These are phyloP conservation scores for Enteromius fasciolatus DNA, from an alignment of 2,797 vertebrate genomes.

Conservation along the genomic window DNA sequence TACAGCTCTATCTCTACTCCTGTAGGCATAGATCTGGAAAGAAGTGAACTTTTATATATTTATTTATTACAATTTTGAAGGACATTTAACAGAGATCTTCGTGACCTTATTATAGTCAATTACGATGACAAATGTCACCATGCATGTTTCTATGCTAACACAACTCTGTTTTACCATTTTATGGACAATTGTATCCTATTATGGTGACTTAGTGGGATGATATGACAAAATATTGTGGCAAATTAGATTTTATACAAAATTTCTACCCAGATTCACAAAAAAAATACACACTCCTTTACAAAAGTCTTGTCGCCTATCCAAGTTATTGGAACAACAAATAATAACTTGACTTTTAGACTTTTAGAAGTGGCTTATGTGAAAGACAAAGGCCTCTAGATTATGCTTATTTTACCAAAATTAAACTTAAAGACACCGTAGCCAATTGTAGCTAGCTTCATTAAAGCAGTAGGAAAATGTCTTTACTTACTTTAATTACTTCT, in stretches of 20 bases:
- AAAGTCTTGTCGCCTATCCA: too few species aligned
- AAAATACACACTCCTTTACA: not conserved
- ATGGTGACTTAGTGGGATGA: not conserved
- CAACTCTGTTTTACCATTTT: not conserved
- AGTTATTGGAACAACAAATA: too few species aligned
- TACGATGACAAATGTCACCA: slow-evolving; percentile 12
- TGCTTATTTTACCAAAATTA: too few species aligned
- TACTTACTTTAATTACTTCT: too few species aligned
- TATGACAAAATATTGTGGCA: slow-evolving; percentile 5
- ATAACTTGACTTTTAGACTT: too few species aligned
- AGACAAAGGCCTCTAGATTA: too few species aligned
- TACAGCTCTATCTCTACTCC: not conserved
- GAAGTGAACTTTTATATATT: not conserved
- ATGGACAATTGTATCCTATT: not conserved
- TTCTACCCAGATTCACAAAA: not conserved
- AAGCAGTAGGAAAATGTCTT: too few species aligned
- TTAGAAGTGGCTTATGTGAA: too few species aligned
- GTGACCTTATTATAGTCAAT: slow-evolving; percentile 30
- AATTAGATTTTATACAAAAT: not conserved
- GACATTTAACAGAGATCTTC: not conserved
- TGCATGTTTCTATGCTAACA: slow-evolving; percentile 2
- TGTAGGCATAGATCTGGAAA: slow-evolving; percentile 12
- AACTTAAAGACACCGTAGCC: too few species aligned
- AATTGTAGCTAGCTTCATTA: too few species aligned
- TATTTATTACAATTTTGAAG: not conserved